These are phyloP conservation scores for Phenganax subtilis DNA, from an alignment of 92 coral and sea anemone genomes.

Conservation along the genomic window DNA sequence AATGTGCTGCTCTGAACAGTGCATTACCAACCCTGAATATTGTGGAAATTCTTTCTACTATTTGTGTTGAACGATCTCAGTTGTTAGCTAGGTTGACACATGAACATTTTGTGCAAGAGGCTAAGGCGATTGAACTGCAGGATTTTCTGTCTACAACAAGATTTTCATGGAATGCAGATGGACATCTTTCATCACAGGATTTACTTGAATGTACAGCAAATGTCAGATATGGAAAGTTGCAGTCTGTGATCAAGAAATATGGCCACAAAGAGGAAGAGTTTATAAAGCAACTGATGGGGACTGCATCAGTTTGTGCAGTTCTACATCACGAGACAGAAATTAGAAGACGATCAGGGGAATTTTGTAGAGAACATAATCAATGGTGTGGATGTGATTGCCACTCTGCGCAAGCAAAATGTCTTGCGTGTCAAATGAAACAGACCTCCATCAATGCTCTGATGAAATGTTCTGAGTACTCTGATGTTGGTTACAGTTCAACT, in stretches of 20 bases:
- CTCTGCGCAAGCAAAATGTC: neutral
- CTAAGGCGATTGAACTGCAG: constrained; percentile 33
- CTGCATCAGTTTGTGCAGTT: constrained; percentile 35
- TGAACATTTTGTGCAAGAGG: constrained; percentile 29
- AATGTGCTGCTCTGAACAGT: constrained; percentile 1
- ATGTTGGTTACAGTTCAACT: neutral
- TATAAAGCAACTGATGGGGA: constrained; percentile 30
- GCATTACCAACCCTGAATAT: constrained; percentile 11
- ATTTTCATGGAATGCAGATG: constrained; percentile 31
- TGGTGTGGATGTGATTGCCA: neutral
- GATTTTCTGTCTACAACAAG: constrained; percentile 31
- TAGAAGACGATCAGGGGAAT: constrained; percentile 1
- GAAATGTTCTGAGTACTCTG: constrained; percentile 19
- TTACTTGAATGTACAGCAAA: constrained; percentile 24
- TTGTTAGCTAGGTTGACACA: constrained; percentile 30
- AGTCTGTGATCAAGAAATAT: constrained; percentile 30
- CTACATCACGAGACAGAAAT: constrained; percentile 36
- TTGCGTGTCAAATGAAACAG: constrained; percentile 25
- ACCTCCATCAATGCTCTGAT: constrained; percentile 25
- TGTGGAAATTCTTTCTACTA: constrained; percentile 25
- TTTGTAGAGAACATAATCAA: neutral
- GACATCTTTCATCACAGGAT: constrained; percentile 22
- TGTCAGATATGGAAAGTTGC: constrained; percentile 29
- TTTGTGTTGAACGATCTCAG: constrained; percentile 31
- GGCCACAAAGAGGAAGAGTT: constrained; percentile 38